Conservation (phyloP, 2,888 invertebrate genomes). For the Pollenia griseotomentosa region DNA sequence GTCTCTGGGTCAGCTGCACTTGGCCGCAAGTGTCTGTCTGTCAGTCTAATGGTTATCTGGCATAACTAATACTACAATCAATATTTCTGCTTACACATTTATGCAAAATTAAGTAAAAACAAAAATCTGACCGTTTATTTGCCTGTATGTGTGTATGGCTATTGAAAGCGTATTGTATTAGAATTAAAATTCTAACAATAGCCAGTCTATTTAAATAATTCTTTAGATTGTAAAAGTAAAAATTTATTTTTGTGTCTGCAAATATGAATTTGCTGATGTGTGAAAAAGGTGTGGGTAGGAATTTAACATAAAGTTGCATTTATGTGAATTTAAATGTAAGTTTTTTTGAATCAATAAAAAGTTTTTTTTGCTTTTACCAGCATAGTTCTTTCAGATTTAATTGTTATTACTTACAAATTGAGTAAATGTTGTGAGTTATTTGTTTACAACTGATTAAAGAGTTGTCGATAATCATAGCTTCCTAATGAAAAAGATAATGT, state of each 20-base stretch:
- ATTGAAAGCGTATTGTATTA: slow-evolving; percentile 5
- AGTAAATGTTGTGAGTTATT: neutral
- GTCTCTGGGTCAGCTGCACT: slow-evolving; percentile 56
- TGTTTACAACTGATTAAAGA: neutral
- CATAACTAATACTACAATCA: slow-evolving; percentile 10
- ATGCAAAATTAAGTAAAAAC: neutral
- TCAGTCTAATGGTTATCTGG: slow-evolving; percentile 21
- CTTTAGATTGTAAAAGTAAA: slow-evolving; percentile 16
- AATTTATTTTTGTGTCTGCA: slow-evolving; percentile 7
- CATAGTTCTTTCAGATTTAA: neutral
- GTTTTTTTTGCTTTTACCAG: neutral
- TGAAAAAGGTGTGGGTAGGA: slow-evolving; percentile 48
- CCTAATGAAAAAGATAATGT: neutral
- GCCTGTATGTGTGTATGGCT: too few relatives aligned
- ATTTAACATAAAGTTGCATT: slow-evolving; percentile 21
- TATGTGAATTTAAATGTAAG: neutral
- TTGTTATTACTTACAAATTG: slow-evolving; percentile 11
- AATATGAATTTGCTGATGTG: slow-evolving; percentile 34
- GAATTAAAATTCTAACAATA: slow-evolving; percentile 56
- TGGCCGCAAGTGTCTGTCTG: slow-evolving; percentile 18
- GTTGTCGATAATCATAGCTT: too few relatives aligned
- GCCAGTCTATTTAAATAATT: slow-evolving; percentile 1
- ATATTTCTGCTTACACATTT: neutral
- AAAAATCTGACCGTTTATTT: slow-evolving; percentile 5
- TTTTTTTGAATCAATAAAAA: neutral